phyloP scores from a whole-genome alignment of 2,113 vertebrate genomes.

The Malurus cyaneus region DNA sequence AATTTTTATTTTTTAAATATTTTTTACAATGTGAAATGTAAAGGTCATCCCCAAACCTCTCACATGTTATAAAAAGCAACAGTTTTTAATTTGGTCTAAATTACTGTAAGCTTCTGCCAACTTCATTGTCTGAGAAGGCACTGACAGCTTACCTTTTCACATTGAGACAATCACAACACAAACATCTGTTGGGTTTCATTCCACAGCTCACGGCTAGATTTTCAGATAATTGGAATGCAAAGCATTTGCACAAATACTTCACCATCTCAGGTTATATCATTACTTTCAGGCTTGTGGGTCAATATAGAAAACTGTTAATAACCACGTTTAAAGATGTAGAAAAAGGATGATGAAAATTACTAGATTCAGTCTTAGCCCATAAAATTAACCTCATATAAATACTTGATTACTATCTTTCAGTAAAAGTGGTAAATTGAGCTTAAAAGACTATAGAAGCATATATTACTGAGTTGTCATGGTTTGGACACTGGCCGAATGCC shows the following conservation, averaged over 20 bases:
- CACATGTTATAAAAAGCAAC: neutral
- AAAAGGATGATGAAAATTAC: neutral
- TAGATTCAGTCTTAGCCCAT: neutral
- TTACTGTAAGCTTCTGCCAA: neutral
- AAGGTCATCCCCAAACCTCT: neutral
- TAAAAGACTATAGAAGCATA: neutral
- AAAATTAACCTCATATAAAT: neutral
- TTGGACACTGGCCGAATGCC: too few species aligned
- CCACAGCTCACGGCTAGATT: neutral
- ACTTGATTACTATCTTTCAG: neutral
- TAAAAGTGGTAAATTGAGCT: neutral
- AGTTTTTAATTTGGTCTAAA: neutral
- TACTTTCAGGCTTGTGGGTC: neutral
- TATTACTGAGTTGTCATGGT: neutral
- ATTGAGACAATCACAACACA: neutral
- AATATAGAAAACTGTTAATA: neutral
- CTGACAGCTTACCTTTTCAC: neutral
- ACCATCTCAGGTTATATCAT: neutral
- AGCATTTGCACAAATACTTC: neutral
- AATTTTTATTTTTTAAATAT: neutral
- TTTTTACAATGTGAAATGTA: neutral
- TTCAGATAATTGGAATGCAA: neutral
- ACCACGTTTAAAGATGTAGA: neutral
- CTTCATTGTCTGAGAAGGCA: neutral
- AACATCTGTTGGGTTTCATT: neutral